Evolutionary conservation across 2,888 invertebrate genomes (phyloP).

Genomic region (Lochmaea crataegi): DNA sequence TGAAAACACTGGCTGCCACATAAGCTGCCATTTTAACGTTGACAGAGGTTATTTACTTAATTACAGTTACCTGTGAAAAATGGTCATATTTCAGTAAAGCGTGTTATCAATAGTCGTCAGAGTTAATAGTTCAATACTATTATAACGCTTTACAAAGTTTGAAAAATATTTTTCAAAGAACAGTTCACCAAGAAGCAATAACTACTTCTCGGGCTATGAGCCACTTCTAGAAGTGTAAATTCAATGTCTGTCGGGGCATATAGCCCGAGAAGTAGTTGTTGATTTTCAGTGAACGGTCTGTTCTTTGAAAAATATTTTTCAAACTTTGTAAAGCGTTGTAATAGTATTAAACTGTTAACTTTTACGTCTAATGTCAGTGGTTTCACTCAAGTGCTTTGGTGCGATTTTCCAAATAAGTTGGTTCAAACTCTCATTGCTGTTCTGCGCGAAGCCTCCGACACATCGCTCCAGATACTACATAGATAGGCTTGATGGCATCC

Average conservation of each 20-base stretch:
- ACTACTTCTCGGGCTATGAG: not conserved
- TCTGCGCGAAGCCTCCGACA: slow-evolving; percentile 39
- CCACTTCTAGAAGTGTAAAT: not conserved
- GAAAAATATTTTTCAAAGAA: too few species aligned
- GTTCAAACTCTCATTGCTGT: slow-evolving; percentile 43
- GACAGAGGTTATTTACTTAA: too few species aligned
- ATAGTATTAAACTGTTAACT: slow-evolving; percentile 35
- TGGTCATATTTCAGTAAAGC: too few species aligned
- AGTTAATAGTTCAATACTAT: too few species aligned
- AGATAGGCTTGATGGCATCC: not conserved
- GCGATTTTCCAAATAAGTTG: slow-evolving; percentile 42
- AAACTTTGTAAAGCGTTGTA: too few species aligned
- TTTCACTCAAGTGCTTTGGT: slow-evolving; percentile 39
- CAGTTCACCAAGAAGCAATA: not conserved
- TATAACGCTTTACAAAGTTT: too few species aligned
- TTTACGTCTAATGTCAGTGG: slow-evolving; percentile 34
- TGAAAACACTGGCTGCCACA: too few species aligned
- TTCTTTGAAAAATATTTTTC: too few species aligned
- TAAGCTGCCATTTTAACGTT: too few species aligned
- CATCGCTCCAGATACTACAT: slow-evolving; percentile 34
- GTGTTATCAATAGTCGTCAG: too few species aligned
- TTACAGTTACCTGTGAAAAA: too few species aligned
- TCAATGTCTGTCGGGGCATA: not conserved
- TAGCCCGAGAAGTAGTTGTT: not conserved
- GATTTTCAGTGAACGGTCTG: not conserved